Evolutionary conservation across 2,797 vertebrate genomes (phyloP).

Genomic region (Salarias fasciatus): DNA sequence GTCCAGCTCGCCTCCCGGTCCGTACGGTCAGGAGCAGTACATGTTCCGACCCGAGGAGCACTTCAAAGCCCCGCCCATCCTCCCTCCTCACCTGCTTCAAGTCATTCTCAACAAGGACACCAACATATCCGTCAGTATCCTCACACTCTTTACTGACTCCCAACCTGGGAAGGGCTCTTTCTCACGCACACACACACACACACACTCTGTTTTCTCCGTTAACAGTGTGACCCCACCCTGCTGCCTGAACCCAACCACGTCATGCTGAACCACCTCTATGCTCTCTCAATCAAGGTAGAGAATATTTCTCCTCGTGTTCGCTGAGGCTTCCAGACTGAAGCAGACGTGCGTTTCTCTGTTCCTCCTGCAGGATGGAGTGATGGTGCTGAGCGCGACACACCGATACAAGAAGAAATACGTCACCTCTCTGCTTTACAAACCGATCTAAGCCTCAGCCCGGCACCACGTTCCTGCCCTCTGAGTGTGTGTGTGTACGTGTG

Average conservation of each 20-base stretch:
- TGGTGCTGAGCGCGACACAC: conserved; percentile 97
- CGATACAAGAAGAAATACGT: conserved; percentile 99
- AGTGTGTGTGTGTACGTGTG: conserved; percentile 2
- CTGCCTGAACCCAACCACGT: conserved; percentile 97
- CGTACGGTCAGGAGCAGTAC: conserved; percentile 94
- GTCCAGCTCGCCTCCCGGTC: conserved; percentile 95
- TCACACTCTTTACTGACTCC: no score
- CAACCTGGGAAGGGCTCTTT: neutral
- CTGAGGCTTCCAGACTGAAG: no score
- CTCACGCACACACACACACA: no score
- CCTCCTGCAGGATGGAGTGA: conserved; percentile 90
- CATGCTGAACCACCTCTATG: conserved; percentile 98
- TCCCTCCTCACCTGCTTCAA: conserved; percentile 96
- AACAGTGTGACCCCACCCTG: conserved; percentile 94
- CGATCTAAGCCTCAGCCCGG: conserved; percentile 84
- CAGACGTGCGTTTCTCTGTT: no score
- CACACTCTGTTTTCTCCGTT: conserved; percentile 18
- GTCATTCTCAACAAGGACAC: conserved; percentile 99
- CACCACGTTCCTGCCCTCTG: conserved; percentile 53
- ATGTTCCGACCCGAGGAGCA: conserved; percentile 92
- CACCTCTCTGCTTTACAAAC: conserved; percentile 97
- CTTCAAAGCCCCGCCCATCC: conserved; percentile 95
- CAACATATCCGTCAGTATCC: conserved; percentile 91
- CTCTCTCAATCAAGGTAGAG: conserved; percentile 95
- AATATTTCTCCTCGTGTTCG: no score